Evolutionary conservation across 2,113 vertebrate species (phyloP).

Genomic region (Pygoscelis adeliae): DNA sequence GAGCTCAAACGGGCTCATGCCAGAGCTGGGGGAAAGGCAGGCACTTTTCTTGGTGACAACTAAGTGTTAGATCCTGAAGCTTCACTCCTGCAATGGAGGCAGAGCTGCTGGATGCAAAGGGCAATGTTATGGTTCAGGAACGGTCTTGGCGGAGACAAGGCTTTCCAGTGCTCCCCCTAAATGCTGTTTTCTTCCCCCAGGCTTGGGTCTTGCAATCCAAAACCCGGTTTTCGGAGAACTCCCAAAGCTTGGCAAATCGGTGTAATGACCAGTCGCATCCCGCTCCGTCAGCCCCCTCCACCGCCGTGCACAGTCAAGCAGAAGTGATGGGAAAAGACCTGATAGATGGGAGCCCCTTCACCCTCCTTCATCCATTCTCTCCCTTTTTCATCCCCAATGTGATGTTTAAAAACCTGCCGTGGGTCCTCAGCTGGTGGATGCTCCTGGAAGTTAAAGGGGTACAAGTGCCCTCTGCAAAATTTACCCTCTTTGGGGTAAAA

Average conservation of each 20-base stretch:
- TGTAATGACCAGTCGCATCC: neutral
- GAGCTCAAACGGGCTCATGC: neutral
- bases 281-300: neutral
- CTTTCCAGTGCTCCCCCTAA: neutral
- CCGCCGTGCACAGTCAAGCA: neutral
- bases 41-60: neutral
- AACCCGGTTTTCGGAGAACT: neutral
- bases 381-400: accelerated
- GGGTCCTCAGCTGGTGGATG: neutral
- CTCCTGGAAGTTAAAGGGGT: neutral
- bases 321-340: neutral
- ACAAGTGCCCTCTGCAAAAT: neutral
- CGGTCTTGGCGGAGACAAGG: neutral
- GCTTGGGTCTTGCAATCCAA: neutral
- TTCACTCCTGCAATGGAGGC: accelerated
- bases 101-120: neutral
- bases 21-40: neutral
- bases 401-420: accelerated
- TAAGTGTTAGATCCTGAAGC: accelerated
- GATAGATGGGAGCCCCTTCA: accelerated
- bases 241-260: neutral
- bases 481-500: neutral
- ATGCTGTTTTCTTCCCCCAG: neutral
- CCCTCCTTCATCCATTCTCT: neutral
- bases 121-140: accelerated